A percentile compares a stretch with the other conserved stretches of the same genome.
Evolutionary conservation across 1,140 invertebrate genomes (phyloP).

Genomic region (Triops longicaudatus): DNA sequence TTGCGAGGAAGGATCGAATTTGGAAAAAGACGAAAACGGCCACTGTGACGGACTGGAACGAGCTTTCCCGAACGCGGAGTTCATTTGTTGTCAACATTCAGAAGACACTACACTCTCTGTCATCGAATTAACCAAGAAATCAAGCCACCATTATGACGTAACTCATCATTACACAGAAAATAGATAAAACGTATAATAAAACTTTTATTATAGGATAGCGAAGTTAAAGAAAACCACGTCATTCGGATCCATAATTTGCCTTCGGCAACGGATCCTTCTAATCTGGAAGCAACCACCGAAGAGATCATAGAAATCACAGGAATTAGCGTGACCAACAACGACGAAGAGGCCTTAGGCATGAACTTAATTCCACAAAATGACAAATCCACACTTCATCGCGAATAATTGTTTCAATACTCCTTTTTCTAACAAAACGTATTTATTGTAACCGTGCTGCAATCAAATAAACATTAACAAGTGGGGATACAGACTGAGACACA

Average conservation of each 20-base stretch:
- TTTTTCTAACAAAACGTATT: background rate
- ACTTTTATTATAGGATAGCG: background rate
- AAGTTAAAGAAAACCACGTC: background rate
- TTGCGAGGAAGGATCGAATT: background rate
- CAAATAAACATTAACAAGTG: background rate
- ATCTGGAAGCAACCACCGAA: background rate
- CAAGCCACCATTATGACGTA: background rate
- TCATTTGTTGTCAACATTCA: background rate
- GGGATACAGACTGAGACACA: background rate
- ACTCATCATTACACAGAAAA: background rate
- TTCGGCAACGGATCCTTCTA: background rate
- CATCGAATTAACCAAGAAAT: background rate
- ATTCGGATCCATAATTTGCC: background rate
- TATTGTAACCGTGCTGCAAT: constrained; percentile 1
- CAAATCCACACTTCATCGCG: background rate
- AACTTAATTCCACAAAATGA: background rate
- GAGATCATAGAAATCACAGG: background rate
- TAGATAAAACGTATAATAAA: background rate
- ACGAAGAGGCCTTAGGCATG: background rate
- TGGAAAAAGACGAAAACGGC: background rate
- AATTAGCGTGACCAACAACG: background rate
- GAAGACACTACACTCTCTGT: background rate
- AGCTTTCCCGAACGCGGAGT: background rate
- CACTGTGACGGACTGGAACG: background rate
- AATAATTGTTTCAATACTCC: background rate